Percentiles rank a stretch among this genome's conserved stretches.
phyloP scores from a whole-genome alignment of 2,113 vertebrate species.

The Sprattus sprattus region DNA sequence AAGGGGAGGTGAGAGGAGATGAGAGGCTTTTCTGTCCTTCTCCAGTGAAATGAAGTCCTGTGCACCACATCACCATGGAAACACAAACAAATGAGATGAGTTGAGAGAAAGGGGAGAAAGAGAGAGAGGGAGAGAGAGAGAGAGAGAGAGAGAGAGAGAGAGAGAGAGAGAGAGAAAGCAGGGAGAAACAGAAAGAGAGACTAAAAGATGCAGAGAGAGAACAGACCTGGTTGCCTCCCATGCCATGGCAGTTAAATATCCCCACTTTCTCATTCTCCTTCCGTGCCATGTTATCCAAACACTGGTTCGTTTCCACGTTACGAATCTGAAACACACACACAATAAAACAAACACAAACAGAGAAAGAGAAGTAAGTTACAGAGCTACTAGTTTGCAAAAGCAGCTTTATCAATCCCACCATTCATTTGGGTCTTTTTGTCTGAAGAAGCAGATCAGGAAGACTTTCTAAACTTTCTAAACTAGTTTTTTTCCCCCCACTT shows the following conservation, averaged over 20 bases:
- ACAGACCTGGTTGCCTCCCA: slow-evolving; percentile 97
- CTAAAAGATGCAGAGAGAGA: background rate
- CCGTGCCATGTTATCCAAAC: slow-evolving; percentile 98
- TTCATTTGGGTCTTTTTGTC: background rate
- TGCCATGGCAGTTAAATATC: slow-evolving; percentile 99
- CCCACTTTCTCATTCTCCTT: slow-evolving; percentile 99
- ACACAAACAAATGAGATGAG: slow-evolving; percentile 3
- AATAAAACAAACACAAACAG: background rate
- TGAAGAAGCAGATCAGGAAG: too few relatives aligned
- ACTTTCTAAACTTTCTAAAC: background rate
- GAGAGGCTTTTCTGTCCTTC: background rate
- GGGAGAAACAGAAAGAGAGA: background rate
- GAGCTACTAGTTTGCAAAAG: background rate
- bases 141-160: background rate
- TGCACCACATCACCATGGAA: background rate
- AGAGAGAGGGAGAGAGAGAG: too few relatives aligned
- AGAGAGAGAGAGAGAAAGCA: background rate
- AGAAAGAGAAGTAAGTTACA: background rate
- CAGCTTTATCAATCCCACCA: background rate
- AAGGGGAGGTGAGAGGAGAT: background rate
- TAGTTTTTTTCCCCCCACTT: background rate
- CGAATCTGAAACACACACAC: slow-evolving; percentile 76
- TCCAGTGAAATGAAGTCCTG: slow-evolving; percentile 7
- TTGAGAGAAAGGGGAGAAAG: background rate
- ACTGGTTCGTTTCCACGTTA: slow-evolving; percentile 98